Evolutionary conservation across 2,888 invertebrate species (phyloP), one percentile per base, ranked within the genome.

Genomic region (Platycnemis pennipes): DNA sequence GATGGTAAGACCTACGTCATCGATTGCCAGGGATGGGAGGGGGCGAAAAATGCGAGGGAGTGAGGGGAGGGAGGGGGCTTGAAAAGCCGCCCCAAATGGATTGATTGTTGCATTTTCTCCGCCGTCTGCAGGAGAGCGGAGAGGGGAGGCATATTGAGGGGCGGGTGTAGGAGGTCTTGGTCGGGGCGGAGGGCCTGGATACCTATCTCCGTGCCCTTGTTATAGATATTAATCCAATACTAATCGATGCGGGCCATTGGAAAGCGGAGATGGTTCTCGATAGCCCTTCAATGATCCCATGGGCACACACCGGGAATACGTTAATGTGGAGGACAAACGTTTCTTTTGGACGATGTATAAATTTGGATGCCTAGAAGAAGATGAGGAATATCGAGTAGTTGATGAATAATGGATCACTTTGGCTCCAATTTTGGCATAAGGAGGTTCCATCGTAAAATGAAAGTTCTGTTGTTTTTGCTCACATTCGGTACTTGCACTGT

Each of bases 201-300:
- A 19, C 53, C 53, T 53, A 5, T 19, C 53, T 53, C 53, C 53
- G 53, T 13, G 53, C 63, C 22, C n/a, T 63, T 22, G 26, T 63
- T 63, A 63, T 63, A 63, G 63, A 63, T 63, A 63, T 63, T 63
- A 63, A 63, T 63, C 63, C 63, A n/a, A 63, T 63, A 63, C 63
- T 63, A 63, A 63, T 63, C 63, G 63, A 63, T 63, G 22, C 63
- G 63, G 63, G 63, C 2, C 26, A 63, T 26, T 63, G 63, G n/a
- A 63, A 63, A 63, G 63, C 63, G 63, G n/a, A 63, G 63, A 63
- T 53, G 16, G 53, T 53, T 53, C 19, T 11, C 63, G 63, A 63
- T 22, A 8, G 3, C 8, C 26, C 63, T n/a, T 22, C 3, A 26
- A 63, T 22, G n/a, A 63, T 63, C 53, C 53, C 53, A 16, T 53